These are phyloP conservation scores for Nesometra sesokonis DNA, from an alignment of 35 echinoderm and acorn worm genomes.

Conservation along the genomic window DNA sequence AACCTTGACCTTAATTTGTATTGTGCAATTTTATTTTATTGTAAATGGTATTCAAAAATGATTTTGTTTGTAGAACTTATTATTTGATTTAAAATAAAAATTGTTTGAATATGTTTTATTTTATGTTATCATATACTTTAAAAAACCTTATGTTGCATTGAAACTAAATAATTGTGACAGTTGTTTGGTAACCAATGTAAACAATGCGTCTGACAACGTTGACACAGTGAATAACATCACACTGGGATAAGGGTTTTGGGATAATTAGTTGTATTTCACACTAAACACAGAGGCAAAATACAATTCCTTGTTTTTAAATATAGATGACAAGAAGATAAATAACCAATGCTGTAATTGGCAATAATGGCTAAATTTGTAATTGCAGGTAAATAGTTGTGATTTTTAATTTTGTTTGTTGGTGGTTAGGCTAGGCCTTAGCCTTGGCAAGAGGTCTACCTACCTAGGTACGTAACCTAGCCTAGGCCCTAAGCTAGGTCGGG, in stretches of 20 bases:
- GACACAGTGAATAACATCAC: neutral
- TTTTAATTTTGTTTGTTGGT: neutral
- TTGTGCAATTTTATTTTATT: neutral
- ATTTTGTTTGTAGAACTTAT: too few species aligned
- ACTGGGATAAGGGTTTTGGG: neutral
- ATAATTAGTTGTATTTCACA: neutral
- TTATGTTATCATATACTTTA: too few species aligned
- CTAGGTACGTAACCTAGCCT: neutral
- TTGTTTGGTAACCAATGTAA: neutral
- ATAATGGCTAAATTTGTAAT: slow-evolving; percentile 18
- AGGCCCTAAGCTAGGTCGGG: too few species aligned
- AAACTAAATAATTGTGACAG: neutral
- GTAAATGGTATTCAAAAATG: neutral
- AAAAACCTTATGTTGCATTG: too few species aligned
- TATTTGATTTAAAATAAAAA: too few species aligned
- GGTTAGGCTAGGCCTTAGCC: too few species aligned
- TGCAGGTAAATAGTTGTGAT: slow-evolving; percentile 1
- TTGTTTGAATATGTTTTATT: too few species aligned
- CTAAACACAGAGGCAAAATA: neutral
- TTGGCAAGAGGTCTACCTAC: neutral
- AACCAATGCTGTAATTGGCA: neutral
- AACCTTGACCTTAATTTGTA: too few species aligned
- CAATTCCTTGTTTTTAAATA: neutral
- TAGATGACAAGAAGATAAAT: neutral
- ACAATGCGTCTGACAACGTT: neutral